Evolutionary conservation across 2,888 invertebrate genomes (phyloP), one percentile per base, ranked within the genome.

Genomic region (Drosophila cognata): DNA sequence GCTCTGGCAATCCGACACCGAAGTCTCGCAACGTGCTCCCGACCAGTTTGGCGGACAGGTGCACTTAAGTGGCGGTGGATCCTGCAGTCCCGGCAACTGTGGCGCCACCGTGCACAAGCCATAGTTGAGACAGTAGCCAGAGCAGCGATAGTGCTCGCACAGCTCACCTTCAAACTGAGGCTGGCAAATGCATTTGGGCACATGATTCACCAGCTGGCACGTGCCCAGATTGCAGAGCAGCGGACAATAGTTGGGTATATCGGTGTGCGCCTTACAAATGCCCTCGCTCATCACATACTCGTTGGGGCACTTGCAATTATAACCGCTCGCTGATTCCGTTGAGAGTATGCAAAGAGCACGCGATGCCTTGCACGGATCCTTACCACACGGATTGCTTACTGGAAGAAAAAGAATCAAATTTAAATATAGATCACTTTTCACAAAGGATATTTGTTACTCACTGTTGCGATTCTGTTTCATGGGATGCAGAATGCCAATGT

Each of bases 61-160:
- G 81, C 96, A 96, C 90, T 94, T 93, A 28, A 93, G 84, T 18
- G 90, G 91, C 25, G 93, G 93, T 6, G 92, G 92, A 4, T 92
- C 91, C 8, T 74, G 61, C 10, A 91, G 79, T 2, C 91, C 91
- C 0, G 91, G 92, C 70, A 92, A 38, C 63, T 89, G 91, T 46
- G 88, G 92, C 65, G 85, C 92, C 82, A 94, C 92, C 57, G 94
- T 94, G 79, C 95, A 95, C 64, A 94, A 88, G 43, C 95, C 95
- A 74, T 95, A 94, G 90, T 96, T 95, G 82, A 94, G 93, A 88
- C 96, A 96, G 91, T 94, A 94, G 10, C 95, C 95, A 4, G 96
- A 95, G 90, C 96, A 96, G 64, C 95, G 94, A 92, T 95, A 96
- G 85, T 95, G 94, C 91, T 96, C 95, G 93, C 97, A 97, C 57